phyloP scores from a whole-genome alignment of 2,797 vertebrate genomes.

The Anniella stebbinsi region DNA sequence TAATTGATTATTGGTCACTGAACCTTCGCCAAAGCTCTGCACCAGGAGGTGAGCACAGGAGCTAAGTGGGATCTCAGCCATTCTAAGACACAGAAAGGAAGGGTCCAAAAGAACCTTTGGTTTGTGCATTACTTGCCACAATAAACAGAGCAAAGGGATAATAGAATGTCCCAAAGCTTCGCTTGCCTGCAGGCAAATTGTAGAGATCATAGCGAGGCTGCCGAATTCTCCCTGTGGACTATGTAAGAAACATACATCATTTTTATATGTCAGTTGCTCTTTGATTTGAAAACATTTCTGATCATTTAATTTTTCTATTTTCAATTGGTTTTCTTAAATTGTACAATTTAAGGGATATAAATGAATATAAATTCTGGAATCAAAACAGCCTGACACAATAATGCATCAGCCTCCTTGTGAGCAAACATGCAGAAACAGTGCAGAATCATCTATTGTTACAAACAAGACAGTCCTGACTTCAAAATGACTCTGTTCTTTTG shows the following conservation, averaged over 20 bases:
- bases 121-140: constrained; percentile 86
- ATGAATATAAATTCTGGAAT: constrained; percentile 77
- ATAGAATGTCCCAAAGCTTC: constrained; percentile 83
- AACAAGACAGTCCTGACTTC: constrained; percentile 71
- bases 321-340: constrained; percentile 82
- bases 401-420: constrained; percentile 69
- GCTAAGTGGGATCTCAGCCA: constrained; percentile 79
- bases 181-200: constrained; percentile 85
- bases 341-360: constrained; percentile 79
- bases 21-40: constrained; percentile 81
- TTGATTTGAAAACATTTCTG: constrained; percentile 86
- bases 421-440: constrained; percentile 77
- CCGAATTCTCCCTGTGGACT: constrained; percentile 83
- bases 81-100: constrained; percentile 72
- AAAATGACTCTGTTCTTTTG: constrained; percentile 78
- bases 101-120: constrained; percentile 79
- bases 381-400: constrained; percentile 82
- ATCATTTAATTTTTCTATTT: constrained; percentile 84
- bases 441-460: constrained; percentile 75
- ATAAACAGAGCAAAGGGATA: constrained; percentile 89
- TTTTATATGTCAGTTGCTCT: constrained; percentile 86
- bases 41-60: constrained; percentile 81
- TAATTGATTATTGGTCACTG: constrained; percentile 90
- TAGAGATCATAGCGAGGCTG: constrained; percentile 86
- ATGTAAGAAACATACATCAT: constrained; percentile 85